Base-by-base conservation (phyloP, 1,140 invertebrate genomes). In the Orussus abietinus region DNA sequence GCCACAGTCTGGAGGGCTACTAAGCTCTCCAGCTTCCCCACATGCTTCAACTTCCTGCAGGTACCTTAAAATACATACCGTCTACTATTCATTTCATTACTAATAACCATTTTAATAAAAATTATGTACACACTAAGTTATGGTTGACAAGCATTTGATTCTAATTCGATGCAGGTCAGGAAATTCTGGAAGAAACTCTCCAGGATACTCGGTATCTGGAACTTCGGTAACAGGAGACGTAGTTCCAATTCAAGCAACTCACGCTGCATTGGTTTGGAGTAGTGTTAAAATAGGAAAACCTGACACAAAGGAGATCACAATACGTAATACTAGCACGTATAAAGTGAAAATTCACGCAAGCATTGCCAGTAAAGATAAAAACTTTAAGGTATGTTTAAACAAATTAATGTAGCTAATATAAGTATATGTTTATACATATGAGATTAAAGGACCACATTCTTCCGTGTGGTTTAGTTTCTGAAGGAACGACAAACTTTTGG, bases 241-340 rank as follows among this genome's bases (percentile, higher is more conserved):
- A 44, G 59, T 77, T 29, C 75, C 76, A 6, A 73, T 78, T 18
- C 58, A 65, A 46, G 66, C 72, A 13, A 76, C 72, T 9, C 69
- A 74, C 17, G 62, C 59, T 38, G 66, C 75, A 45, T 43, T 78
- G 5, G 64, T 75, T 30, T 78, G 77, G 77, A 75, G 69, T 13
- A 77, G 73, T 34, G 42, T 77, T 12, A 72, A 68, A 55, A 49
- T 59, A 11, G 74, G 73, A 17, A 75, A 70, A 50, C 64, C 52
- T 10, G 71, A 72, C 25, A 63, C 52, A 1, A 74, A 76, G 44
- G 64, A 75, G 42, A 71, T 78, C 42, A 65, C 66, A 3, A 63
- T 78, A 42, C 61, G 74, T 14, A 78, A 78, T 44, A 75, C 59
- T 15, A 74, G 75, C 14, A 58, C 63, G 11, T 71, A 71, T 35